Evolutionary conservation across 2,113 vertebrate genomes (phyloP).

Genomic region (Hippocampus zosterae): DNA sequence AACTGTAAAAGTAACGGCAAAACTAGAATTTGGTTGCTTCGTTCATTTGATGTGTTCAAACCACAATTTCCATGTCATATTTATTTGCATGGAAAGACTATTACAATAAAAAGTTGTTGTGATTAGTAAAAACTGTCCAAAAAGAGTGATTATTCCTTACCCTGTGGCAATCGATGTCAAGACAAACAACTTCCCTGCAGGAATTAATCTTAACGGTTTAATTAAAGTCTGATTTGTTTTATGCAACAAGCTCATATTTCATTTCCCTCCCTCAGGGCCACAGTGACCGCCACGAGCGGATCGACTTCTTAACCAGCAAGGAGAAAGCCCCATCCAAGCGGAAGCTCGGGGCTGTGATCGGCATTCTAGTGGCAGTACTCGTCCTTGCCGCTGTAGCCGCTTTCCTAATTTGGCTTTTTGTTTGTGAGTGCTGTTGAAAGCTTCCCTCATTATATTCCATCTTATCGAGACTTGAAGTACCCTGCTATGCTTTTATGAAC

Average conservation of each 20-base stretch:
- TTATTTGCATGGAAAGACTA: neutral
- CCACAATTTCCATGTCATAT: neutral
- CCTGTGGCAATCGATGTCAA: neutral
- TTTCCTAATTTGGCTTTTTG: slow-evolving; percentile 70
- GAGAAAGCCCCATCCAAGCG: slow-evolving; percentile 42
- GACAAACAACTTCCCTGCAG: neutral
- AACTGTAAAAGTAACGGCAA: too few relatives aligned
- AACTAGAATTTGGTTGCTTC: too few relatives aligned
- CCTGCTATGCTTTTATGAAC: neutral
- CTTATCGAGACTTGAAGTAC: neutral
- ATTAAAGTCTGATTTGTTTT: slow-evolving; percentile 6
- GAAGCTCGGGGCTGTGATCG: slow-evolving; percentile 48
- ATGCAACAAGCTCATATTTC: neutral
- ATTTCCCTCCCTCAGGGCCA: slow-evolving; percentile 31
- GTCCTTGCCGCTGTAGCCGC: slow-evolving; percentile 53
- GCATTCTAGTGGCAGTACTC: slow-evolving; percentile 49
- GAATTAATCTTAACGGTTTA: neutral
- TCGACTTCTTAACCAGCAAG: slow-evolving; percentile 56
- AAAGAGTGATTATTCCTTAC: neutral
- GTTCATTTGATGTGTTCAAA: neutral
- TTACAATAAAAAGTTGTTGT: neutral
- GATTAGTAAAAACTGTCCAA: neutral
- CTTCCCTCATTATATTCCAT: neutral
- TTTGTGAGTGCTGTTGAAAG: slow-evolving; percentile 50
- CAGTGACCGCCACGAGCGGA: slow-evolving; percentile 50